Base-by-base conservation (phyloP, 1,140 invertebrate species). In the Pseudomyrmex cubaensis region DNA sequence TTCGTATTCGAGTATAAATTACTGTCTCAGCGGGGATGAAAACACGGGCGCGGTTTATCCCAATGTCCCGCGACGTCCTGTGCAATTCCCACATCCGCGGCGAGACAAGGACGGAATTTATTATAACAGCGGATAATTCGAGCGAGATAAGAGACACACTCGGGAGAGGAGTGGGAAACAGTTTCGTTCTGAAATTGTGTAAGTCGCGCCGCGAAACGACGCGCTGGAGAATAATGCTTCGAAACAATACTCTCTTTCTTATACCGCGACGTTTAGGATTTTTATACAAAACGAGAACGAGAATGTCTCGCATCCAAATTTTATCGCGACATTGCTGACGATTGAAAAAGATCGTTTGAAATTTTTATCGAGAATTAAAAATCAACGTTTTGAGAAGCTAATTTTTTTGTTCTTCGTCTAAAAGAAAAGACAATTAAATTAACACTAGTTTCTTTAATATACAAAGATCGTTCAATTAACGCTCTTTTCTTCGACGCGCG, bases 1-100 rank as follows among this genome's bases (percentile, higher is more conserved):
- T 70, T 70, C 17, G 64, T 70, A 70, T 78, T 20, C 17, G 76
- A 35, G 35, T 46, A 78, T 78, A 78, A 78, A 78, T 78, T 78
- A 66, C 76, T 17, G 54, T 70, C 76, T 50, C 64, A 20, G 2
- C 17, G n/a, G 52, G 76, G 44, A 78, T 17, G 64, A 70, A 7
- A 35, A 35, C 35, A 7, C 35, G 35, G 5, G 76, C 35, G 20
- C 75, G 75, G 64, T 78, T 78, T 69, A 78, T 78, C 64, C 64
- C 35, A 15, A 78, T 59, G 76, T 78, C 64, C 76, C 48, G 50
- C 75, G n/a, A 56, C 63, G 50, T 25, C 25, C 56, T 13, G 35
- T 13, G 35, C 25, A 78, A 78, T 59, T 78, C 64, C 76, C 63
- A 70, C 64, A 66, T 78, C 52, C 44, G 52, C 64, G 35, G 35